These are phyloP conservation scores for Triplophysa siluroides DNA, from an alignment of 2,113 vertebrate species.

Conservation along the genomic window DNA sequence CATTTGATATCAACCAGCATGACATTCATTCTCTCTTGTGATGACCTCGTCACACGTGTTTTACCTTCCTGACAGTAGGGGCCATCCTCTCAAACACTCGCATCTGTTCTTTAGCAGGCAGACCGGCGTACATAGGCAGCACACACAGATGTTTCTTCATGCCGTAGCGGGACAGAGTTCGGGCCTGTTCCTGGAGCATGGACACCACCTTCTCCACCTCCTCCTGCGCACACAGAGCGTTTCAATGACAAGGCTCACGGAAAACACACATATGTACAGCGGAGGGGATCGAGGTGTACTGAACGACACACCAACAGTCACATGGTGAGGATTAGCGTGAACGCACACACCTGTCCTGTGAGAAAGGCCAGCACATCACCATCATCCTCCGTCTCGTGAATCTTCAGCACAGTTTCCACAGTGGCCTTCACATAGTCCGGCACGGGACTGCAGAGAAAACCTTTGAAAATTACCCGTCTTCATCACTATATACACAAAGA, in stretches of 20 bases:
- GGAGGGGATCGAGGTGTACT: too few relatives aligned
- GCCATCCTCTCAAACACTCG: conserved; percentile 91
- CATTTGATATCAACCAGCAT: too few relatives aligned
- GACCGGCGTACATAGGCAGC: conserved; percentile 94
- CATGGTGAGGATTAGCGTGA: too few relatives aligned
- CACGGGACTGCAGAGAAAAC: conserved; percentile 80
- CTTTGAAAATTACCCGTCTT: neutral
- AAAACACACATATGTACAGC: too few relatives aligned
- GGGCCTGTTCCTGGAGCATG: conserved; percentile 90
- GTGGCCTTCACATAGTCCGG: conserved; percentile 97
- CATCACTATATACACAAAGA: too few relatives aligned
- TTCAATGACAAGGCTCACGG: too few relatives aligned
- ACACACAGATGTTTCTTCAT: conserved; percentile 94
- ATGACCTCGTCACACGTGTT: too few relatives aligned
- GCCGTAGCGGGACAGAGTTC: conserved; percentile 84
- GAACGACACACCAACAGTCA: too few relatives aligned
- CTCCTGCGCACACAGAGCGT: conserved; percentile 73
- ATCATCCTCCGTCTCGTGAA: conserved; percentile 92
- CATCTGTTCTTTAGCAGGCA: conserved; percentile 93
- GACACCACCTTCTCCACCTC: conserved; percentile 95
- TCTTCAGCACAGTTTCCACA: conserved; percentile 95
- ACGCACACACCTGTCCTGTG: conserved; percentile 87
- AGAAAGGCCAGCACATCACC: conserved; percentile 94
- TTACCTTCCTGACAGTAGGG: conserved; percentile 89
- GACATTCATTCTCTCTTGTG: too few relatives aligned